A percentile compares a stretch with the other conserved stretches of the same genome.
Conservation (phyloP, 1,140 invertebrate species). For the Euborellia annulipes region DNA sequence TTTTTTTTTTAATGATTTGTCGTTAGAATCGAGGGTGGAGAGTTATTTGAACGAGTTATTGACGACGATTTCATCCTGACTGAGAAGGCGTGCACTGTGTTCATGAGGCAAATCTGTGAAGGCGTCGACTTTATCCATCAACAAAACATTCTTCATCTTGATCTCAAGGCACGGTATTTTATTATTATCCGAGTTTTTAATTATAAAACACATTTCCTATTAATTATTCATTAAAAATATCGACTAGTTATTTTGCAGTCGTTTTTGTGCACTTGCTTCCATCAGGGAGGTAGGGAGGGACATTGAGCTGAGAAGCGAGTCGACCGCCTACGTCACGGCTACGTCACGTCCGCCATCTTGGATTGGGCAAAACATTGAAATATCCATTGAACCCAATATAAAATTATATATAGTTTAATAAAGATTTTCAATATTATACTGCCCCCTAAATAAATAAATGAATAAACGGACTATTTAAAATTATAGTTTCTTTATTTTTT, state of each 20-base stretch:
- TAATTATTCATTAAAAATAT: background rate
- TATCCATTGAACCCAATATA: no score
- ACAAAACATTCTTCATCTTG: conserved; percentile 86
- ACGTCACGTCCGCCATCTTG: no score
- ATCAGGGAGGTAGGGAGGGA: no score
- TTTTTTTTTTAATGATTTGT: background rate
- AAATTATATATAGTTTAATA: no score
- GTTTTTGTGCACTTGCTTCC: conserved; percentile 1
- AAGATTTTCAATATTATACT: no score
- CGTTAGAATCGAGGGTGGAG: conserved; percentile 77
- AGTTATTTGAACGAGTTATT: conserved; percentile 94
- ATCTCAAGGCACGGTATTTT: conserved; percentile 66
- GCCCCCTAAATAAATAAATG: no score
- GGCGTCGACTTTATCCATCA: conserved; percentile 92
- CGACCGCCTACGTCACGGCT: no score
- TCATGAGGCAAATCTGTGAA: conserved; percentile 94
- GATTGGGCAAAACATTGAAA: no score
- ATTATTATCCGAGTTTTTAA: background rate
- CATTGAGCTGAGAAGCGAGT: no score
- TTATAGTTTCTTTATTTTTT: no score
- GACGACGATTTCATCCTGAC: conserved; percentile 95
- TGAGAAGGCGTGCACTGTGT: conserved; percentile 86
- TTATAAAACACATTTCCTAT: background rate
- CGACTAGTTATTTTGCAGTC: background rate
- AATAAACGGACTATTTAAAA: no score